A percentile compares a stretch with the other conserved stretches of the same genome.
phyloP scores from a whole-genome alignment of 2,888 invertebrate species.

The Polyommatus iphigenia region DNA sequence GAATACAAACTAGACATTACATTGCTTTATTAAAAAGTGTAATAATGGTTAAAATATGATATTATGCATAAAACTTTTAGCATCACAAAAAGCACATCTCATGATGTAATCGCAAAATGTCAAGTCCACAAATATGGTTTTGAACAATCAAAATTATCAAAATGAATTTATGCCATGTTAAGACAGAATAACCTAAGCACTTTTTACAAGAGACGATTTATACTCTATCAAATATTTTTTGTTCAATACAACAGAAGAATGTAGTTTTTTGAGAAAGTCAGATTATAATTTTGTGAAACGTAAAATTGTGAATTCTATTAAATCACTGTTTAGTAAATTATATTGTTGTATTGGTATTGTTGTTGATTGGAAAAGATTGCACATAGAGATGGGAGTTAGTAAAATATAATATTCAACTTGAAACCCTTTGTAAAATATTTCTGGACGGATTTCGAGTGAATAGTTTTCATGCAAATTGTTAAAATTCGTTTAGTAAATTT shows the following conservation, averaged over 20 bases:
- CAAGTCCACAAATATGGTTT: not conserved
- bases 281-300: not conserved
- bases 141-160: not conserved
- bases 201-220: not conserved
- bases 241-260: not conserved
- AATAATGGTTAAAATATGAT: not conserved
- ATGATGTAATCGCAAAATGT: too few species aligned
- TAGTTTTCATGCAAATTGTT: not conserved
- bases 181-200: constrained; percentile 25
- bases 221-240: not conserved
- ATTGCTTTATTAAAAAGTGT: not conserved
- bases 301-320: not conserved
- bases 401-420: constrained; percentile 23
- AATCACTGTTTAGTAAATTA: not conserved
- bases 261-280: not conserved
- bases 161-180: not conserved
- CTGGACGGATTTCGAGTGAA: constrained; percentile 30
- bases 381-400: not conserved
- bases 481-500: not conserved
- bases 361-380: not conserved
- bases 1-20: constrained; percentile 32
- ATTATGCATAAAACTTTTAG: constrained; percentile 8
- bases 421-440: constrained; percentile 20
- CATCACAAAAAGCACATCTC: not conserved
- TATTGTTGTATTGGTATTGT: not conserved